These are phyloP conservation scores for Drosophila insularis DNA, from an alignment of 1,140 invertebrate genomes.

Conservation along the genomic window DNA sequence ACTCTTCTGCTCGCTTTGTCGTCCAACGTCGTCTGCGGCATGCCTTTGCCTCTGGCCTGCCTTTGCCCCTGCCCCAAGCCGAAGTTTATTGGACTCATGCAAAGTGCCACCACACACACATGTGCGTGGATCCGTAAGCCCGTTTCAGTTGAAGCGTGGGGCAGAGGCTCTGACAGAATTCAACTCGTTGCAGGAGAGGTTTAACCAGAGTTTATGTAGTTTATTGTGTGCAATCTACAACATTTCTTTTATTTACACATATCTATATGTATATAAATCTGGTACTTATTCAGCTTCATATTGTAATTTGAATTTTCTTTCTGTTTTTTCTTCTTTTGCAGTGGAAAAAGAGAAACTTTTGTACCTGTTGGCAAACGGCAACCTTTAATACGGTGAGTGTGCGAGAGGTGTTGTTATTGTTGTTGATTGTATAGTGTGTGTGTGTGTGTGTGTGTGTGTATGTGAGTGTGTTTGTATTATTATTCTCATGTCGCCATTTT, in stretches of 20 bases:
- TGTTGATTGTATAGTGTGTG: constrained; percentile 15
- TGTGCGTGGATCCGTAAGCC: neutral
- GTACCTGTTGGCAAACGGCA: constrained; percentile 65
- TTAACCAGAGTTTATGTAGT: neutral
- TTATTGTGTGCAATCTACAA: neutral
- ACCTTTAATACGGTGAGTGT: constrained; percentile 49
- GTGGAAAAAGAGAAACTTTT: constrained; percentile 46
- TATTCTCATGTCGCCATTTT: constrained; percentile 23
- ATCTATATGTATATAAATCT: neutral
- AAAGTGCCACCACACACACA: constrained; percentile 1
- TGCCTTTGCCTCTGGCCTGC: neutral
- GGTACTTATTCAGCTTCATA: constrained; percentile 11
- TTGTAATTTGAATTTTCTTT: constrained; percentile 24
- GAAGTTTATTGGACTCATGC: constrained; percentile 8
- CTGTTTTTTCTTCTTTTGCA: constrained; percentile 38
- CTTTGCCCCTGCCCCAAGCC: neutral
- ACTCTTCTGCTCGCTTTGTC: constrained; percentile 57
- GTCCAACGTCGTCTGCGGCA: constrained; percentile 34
- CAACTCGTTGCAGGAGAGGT: constrained; percentile 5
- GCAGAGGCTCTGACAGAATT: neutral
- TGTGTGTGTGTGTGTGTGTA: constrained; percentile 2
- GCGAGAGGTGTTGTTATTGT: neutral
- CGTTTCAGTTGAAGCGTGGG: neutral
- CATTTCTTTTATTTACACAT: neutral
- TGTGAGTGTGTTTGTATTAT: neutral